Base-by-base conservation (phyloP, 1,140 invertebrate species). In the Eueides isabella region DNA sequence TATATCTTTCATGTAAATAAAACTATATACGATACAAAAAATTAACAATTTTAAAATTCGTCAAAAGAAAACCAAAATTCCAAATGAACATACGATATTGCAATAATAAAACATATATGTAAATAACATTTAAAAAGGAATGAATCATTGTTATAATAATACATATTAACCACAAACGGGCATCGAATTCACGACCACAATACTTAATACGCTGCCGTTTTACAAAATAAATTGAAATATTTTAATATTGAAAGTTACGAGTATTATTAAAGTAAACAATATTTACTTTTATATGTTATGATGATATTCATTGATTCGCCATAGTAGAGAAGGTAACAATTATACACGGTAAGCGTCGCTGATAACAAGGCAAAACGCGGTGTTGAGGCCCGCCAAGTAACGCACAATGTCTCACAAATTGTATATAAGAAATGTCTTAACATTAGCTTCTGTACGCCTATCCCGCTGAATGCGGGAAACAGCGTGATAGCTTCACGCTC, bases 161-260 rank as follows among this genome's bases (percentile, higher is more conserved):
- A 44, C 16, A 19, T 44, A 19, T n/a, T n/a, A 26, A 55, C 48
- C 48, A 55, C 48, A 55, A 55, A 12, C 48, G 48, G 48, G 48
- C 48, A 55, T 55, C 19, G 48, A 55, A 55, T 55, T 55, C 48
- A 26, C 19, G 23, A 55, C 48, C 48, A 55, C 48, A 55, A 55
- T 55, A 55, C n/a, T 4, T 23, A 12, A 55, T 55, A 55, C 19
- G 23, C 1, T 55, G 48, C 19, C 48, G 26, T 55, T 55, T 55
- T 55, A 14, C 48, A 55, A 55, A 55, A 55, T 55, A 1, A 23
- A 55, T 23, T 55, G 19, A 23, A 12, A 23, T 55, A 23, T 26
- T 26, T 55, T 55, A 23, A 26, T 55, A 9, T 9, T 19, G 26
- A 55, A 55, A 23, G 7, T 2, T 55, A n/a, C n/a, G n/a, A n/a